Evolutionary conservation across 2,797 vertebrate species (phyloP).

Genomic region (Falco rusticolus): DNA sequence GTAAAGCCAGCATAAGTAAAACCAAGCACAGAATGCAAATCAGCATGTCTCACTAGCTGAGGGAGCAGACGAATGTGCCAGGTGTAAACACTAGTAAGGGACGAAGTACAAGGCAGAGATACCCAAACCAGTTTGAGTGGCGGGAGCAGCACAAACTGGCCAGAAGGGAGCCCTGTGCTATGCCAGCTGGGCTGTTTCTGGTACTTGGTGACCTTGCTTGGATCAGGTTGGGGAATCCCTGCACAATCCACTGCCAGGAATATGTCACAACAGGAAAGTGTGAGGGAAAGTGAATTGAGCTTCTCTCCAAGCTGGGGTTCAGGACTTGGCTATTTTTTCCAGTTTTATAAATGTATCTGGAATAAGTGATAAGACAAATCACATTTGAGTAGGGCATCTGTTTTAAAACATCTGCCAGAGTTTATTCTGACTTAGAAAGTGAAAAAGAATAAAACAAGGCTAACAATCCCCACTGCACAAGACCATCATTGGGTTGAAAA

Average conservation of each 20-base stretch:
- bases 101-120: neutral
- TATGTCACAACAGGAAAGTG: neutral
- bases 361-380: neutral
- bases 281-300: neutral
- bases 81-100: neutral
- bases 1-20: neutral
- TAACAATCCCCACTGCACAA: slow-evolving; percentile 22
- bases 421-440: slow-evolving; percentile 37
- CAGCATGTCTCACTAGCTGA: neutral
- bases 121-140: neutral
- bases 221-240: neutral
- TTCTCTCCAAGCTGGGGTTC: neutral
- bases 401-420: neutral
- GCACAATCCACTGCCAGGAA: neutral
- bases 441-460: neutral
- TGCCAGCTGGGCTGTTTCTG: rapidly evolving
- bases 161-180: neutral
- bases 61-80: neutral
- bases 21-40: neutral
- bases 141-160: neutral
- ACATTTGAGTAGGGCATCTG: neutral
- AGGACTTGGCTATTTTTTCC: neutral
- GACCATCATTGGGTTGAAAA: neutral
- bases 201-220: neutral
- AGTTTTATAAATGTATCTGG: neutral